phyloP scores from a whole-genome alignment of 1,140 invertebrate genomes.

The Nasonia giraulti region DNA sequence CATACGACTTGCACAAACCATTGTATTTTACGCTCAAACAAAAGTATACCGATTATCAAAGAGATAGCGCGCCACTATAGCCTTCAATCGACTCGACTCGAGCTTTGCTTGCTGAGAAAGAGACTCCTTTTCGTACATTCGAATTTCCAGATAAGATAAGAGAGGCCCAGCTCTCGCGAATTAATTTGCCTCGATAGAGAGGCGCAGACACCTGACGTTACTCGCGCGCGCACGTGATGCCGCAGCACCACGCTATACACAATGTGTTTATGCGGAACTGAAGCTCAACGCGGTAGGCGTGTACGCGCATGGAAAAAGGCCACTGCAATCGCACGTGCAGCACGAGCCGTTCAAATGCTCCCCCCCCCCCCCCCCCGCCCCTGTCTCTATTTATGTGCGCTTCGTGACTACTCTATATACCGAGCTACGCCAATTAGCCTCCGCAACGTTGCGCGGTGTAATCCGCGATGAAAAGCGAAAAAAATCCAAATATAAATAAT shows the following conservation, averaged over 20 bases:
- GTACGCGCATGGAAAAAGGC: not conserved
- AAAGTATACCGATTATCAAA: not conserved
- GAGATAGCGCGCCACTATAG: not conserved
- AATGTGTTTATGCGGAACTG: conserved; percentile 24
- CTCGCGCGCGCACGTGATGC: too few species aligned
- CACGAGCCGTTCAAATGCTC: not conserved
- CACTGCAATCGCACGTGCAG: conserved; percentile 12
- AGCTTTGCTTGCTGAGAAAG: not conserved
- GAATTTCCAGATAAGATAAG: not conserved
- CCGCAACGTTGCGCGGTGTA: not conserved
- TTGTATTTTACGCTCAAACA: too few species aligned
- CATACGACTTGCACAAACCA: too few species aligned
- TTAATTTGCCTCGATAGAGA: not conserved
- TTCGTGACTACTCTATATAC: conserved; percentile 14
- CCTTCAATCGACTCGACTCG: not conserved
- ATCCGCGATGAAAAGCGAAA: not conserved
- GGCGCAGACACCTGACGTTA: not conserved
- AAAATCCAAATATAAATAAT: too few species aligned
- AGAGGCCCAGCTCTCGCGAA: not conserved
- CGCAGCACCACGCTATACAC: too few species aligned
- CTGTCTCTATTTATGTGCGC: not conserved
- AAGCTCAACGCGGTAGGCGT: not conserved
- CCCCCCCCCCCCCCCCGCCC: too few species aligned
- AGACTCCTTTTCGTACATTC: too few species aligned
- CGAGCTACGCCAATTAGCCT: conserved; percentile 18